Evolutionary conservation across 2,113 vertebrate genomes (phyloP).

Genomic region (Pterocles orientalis): DNA sequence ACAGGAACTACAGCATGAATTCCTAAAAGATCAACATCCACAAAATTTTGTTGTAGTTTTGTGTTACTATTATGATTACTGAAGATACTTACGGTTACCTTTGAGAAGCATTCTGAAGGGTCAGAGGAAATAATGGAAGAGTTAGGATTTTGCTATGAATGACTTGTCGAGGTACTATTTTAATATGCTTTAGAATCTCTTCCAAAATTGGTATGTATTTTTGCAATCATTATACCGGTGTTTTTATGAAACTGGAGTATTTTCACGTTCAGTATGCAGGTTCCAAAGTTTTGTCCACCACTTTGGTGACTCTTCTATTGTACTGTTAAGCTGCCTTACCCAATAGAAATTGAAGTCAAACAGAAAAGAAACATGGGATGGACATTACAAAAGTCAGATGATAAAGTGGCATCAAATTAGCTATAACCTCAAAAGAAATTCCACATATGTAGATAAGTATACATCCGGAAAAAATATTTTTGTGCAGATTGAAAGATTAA

Average conservation of each 20-base stretch:
- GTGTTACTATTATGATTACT: not conserved
- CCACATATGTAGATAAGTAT: not conserved
- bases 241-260: not conserved
- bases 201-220: not conserved
- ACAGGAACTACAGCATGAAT: fast-evolving
- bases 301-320: not conserved
- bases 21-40: not conserved
- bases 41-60: not conserved
- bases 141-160: not conserved
- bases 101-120: not conserved
- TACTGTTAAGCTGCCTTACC: not conserved
- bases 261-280: not conserved
- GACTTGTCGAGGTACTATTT: not conserved
- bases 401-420: not conserved
- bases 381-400: not conserved
- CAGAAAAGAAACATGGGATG: not conserved
- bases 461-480: not conserved
- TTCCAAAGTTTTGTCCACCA: not conserved
- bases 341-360: not conserved
- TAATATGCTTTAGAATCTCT: not conserved
- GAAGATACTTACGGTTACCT: not conserved
- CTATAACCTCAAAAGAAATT: not conserved
- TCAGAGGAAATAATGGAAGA: not conserved
- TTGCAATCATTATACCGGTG: not conserved
- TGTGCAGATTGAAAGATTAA: not conserved